Conservation (phyloP, 2,888 invertebrate genomes). For the Amblyjoppa proteus region DNA sequence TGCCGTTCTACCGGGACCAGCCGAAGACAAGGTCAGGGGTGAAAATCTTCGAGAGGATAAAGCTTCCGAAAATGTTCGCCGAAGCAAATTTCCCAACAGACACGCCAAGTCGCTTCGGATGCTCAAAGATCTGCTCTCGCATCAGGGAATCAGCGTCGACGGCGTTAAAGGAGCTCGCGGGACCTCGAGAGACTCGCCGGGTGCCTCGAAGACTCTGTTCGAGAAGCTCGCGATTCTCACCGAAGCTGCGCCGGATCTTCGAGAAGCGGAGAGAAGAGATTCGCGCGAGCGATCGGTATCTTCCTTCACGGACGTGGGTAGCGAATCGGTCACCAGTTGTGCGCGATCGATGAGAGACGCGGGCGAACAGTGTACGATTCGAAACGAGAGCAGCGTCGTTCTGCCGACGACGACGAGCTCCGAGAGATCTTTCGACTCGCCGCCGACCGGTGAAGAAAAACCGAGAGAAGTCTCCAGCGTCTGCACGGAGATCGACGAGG, state of each 20-base stretch:
- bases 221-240: slow-evolving; percentile 58
- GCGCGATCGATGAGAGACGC: slow-evolving; percentile 49
- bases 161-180: slow-evolving; percentile 16
- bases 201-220: slow-evolving; percentile 46
- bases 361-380: slow-evolving; percentile 45
- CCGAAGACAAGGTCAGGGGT: not conserved
- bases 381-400: slow-evolving; percentile 12
- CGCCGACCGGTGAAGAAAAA: slow-evolving; percentile 11
- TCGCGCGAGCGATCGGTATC: slow-evolving; percentile 34
- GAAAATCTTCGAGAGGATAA: slow-evolving; percentile 12
- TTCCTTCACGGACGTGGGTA: slow-evolving; percentile 39
- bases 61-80: not conserved
- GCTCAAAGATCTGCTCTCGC: slow-evolving; percentile 65
- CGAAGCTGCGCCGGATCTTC: slow-evolving; percentile 30
- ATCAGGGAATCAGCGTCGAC: slow-evolving; percentile 50
- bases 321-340: slow-evolving; percentile 44
- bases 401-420: slow-evolving; percentile 31
- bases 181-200: not conserved
- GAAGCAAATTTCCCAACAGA: slow-evolving; percentile 51
- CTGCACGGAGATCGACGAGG: slow-evolving; percentile 47
- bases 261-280: not conserved
- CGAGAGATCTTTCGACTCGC: slow-evolving; percentile 9
- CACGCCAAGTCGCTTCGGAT: slow-evolving; percentile 63
- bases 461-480: slow-evolving; percentile 4
- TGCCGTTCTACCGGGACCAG: not conserved